Base-by-base conservation (phyloP, 2,888 invertebrate genomes). In the Ophion ventricosus region DNA sequence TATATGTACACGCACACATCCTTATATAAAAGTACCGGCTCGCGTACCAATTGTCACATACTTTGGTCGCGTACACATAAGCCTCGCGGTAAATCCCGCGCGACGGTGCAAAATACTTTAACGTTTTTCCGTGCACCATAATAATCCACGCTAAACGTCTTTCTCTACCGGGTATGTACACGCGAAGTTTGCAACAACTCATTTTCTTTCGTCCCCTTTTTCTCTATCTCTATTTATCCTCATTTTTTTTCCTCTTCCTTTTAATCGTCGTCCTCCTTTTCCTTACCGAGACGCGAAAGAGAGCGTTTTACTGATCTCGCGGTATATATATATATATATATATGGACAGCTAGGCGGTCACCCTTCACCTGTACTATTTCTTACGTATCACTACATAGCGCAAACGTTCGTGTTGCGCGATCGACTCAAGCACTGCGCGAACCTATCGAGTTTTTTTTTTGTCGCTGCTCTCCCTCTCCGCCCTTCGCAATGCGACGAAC, bases 101-200 rank as follows among this genome's bases (percentile, higher is more conserved):
- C 35, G 35, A 61, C 14, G 35, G 54, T 56, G 40, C 67, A 73
- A 78, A 61, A 23, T 23, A 57, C 26, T 40, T 29, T 29, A 82
- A 26, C 61, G 61, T 75, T 77, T 80, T 67, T 78, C 54, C 64
- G 26, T 64, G 26, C 54, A 64, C 57, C 23, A 63, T 74, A 67
- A 80, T 80, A 67, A 80, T 80, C 63, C 61, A 23, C 69, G 69
- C 78, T 78, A 82, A 78, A 73, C 69, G 78, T 59, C 26, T 63
- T 66, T 74, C 67, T 73, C 69, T 73, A 29, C 54, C 64, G 26
- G 17, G 29, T 7, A 67, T 61, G 61, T 43, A 56, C 29, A 29
- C 63, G 63, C 54, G 57, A 66, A 66, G 17, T 61, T 49, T 26
- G 73, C 61, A 14, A 17, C 20, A 29, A 29, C 49, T 40, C 4